Evolutionary conservation across 2,888 invertebrate genomes (phyloP).

Genomic region (Camponotus fellah): DNA sequence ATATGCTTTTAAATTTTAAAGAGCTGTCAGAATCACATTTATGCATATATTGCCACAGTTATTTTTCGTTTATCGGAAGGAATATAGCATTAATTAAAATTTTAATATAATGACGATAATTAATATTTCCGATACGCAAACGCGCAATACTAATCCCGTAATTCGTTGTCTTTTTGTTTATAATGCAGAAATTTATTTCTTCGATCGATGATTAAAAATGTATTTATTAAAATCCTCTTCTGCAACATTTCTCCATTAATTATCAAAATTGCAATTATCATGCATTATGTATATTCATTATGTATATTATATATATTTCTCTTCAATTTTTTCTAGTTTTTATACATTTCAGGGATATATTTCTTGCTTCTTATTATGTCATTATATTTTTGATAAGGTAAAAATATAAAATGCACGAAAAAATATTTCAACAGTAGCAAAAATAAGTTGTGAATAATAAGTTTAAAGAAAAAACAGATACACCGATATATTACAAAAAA

Average conservation of each 20-base stretch:
- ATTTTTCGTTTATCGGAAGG: not conserved
- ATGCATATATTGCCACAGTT: not conserved
- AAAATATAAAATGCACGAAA: not conserved
- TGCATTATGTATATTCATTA: not conserved
- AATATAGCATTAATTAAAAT: constrained; percentile 35
- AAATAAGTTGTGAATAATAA: not conserved
- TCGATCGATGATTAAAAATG: constrained; percentile 29
- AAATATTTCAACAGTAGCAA: not conserved
- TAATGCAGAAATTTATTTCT: constrained; percentile 27
- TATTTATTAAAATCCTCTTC: constrained; percentile 40
- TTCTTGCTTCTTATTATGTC: not conserved
- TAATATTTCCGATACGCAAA: constrained; percentile 21
- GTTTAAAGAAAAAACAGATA: not conserved
- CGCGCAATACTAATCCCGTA: constrained; percentile 24
- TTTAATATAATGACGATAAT: constrained; percentile 34
- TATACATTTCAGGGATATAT: not conserved
- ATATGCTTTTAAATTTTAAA: not conserved
- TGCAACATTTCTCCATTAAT: constrained; percentile 40
- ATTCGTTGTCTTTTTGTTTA: constrained; percentile 11
- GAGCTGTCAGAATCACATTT: not conserved
- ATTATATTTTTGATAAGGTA: constrained; percentile 9
- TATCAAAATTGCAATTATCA: constrained; percentile 9
- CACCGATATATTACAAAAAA: no score
- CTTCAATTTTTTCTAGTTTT: not conserved
- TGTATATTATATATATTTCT: not conserved